phyloP scores from a whole-genome alignment of 2,888 invertebrate genomes.

The Subacronicta megacephala region DNA sequence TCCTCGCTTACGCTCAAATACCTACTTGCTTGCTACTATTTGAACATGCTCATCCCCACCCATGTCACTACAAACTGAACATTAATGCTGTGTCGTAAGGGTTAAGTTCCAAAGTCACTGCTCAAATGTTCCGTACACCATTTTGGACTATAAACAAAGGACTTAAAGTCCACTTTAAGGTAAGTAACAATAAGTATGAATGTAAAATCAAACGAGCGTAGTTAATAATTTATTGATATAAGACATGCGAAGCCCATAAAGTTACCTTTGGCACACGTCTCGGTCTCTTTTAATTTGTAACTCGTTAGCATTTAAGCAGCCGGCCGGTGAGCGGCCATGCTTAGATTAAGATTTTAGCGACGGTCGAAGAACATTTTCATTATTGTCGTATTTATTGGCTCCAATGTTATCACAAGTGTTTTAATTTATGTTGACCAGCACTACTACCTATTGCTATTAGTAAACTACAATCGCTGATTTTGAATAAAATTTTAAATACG shows the following conservation, averaged over 20 bases:
- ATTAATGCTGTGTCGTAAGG: conserved; percentile 76
- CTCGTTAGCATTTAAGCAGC: conserved; percentile 84
- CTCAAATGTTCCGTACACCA: conserved; percentile 59
- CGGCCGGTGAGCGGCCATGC: conserved; percentile 60
- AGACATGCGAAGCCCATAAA: conserved; percentile 89
- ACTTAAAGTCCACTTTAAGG: conserved; percentile 77
- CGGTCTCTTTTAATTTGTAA: conserved; percentile 88
- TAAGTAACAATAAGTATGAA: conserved; percentile 76
- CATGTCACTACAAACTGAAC: conserved; percentile 79
- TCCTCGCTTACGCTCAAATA: conserved; percentile 79
- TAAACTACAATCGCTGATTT: conserved; percentile 40
- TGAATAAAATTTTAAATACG: conserved; percentile 4
- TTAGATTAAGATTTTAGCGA: conserved; percentile 82
- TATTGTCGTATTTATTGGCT: conserved; percentile 65
- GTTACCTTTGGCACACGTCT: conserved; percentile 88
- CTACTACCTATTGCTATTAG: conserved; percentile 58
- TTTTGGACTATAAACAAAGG: conserved; percentile 75
- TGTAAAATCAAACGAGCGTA: conserved; percentile 87
- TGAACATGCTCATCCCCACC: conserved; percentile 64
- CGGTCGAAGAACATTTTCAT: conserved; percentile 64
- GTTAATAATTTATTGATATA: conserved; percentile 90
- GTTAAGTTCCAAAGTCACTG: conserved; percentile 74
- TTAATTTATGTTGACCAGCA: conserved; percentile 64
- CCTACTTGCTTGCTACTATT: conserved; percentile 75
- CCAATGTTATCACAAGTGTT: conserved; percentile 60